A percentile compares a stretch with the other conserved stretches of the same genome.
phyloP scores from a whole-genome alignment of 1,140 invertebrate genomes.

The Camponotus vicinus region DNA sequence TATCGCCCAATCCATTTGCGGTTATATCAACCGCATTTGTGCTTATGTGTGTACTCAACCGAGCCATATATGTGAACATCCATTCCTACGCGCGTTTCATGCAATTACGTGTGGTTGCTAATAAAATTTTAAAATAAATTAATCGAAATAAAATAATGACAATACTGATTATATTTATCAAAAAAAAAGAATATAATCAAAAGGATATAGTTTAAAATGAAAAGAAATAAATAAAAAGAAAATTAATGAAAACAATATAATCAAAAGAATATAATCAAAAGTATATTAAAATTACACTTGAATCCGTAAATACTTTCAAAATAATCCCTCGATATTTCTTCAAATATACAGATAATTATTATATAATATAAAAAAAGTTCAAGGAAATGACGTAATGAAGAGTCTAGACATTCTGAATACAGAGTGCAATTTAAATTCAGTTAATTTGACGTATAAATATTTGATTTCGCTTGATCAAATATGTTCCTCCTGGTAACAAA shows the following conservation, averaged over 20 bases:
- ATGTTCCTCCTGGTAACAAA: conserved; percentile 54
- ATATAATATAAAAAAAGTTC: background rate
- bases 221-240: no score
- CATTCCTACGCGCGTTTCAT: no score
- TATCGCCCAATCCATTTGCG: conserved; percentile 31
- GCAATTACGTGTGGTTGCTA: background rate
- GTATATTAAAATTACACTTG: background rate
- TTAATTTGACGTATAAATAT: conserved; percentile 52
- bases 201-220: background rate
- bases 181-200: background rate
- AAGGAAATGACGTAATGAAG: conserved; percentile 2
- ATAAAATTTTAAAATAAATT: background rate
- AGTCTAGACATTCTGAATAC: conserved; percentile 35
- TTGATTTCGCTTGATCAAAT: conserved; percentile 61
- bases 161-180: background rate
- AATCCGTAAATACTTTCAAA: background rate
- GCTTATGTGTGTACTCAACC: background rate
- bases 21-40: conserved; percentile 11
- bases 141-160: background rate
- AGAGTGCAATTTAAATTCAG: conserved; percentile 29
- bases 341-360: conserved; percentile 29
- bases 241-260: no score
- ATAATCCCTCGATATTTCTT: background rate
- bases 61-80: background rate
- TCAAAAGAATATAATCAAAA: background rate